A percentile compares a stretch with the other conserved stretches of the same genome.
These are phyloP conservation scores for Larimichthys crocea DNA, from an alignment of 2,113 vertebrate species.

Conservation along the genomic window DNA sequence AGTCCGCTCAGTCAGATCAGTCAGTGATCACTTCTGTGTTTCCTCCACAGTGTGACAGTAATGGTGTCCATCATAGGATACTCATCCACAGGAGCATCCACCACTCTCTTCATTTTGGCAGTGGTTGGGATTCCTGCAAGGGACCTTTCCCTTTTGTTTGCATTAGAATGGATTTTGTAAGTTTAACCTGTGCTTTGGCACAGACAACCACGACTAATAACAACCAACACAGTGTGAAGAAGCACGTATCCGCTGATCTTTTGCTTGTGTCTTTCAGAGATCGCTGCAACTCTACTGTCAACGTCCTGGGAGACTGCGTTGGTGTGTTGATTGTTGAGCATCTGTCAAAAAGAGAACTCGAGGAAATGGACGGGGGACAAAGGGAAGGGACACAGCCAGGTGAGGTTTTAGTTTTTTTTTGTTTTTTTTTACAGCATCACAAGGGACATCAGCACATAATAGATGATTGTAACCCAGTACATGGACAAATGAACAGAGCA, in stretches of 20 bases:
- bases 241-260: not conserved
- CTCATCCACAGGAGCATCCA: constrained; percentile 1
- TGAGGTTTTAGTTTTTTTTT: not conserved
- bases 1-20: not conserved
- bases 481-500: too few relatives aligned
- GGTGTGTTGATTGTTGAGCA: not conserved
- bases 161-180: constrained; percentile 22
- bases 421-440: too few relatives aligned
- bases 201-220: too few relatives aligned
- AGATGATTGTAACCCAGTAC: too few relatives aligned
- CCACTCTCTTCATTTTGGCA: constrained; percentile 13
- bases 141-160: not conserved
- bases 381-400: not conserved
- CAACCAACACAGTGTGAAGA: not conserved
- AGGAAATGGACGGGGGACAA: not conserved
- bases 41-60: not conserved
- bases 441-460: too few relatives aligned
- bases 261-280: not conserved
- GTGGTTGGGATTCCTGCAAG: not conserved
- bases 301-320: not conserved
- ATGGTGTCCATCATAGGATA: not conserved
- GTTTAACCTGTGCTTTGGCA: not conserved
- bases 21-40: not conserved
- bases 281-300: not conserved
- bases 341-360: not conserved